These are phyloP conservation scores for Antennarius maculatus DNA, from an alignment of 2,797 vertebrate genomes.

Conservation along the genomic window DNA sequence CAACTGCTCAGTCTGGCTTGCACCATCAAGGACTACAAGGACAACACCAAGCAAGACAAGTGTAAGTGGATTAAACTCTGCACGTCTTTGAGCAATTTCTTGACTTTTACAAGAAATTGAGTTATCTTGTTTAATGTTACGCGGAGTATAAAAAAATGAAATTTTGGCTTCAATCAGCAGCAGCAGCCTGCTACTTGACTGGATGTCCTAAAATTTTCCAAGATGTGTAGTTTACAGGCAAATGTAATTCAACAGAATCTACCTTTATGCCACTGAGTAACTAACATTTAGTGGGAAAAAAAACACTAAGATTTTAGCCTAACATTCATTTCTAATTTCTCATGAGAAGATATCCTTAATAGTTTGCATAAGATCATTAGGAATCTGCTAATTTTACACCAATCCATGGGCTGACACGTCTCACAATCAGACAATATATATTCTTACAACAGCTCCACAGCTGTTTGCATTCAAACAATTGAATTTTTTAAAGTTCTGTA, in stretches of 20 bases:
- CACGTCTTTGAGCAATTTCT: background rate
- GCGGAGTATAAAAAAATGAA: background rate
- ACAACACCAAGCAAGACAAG: background rate
- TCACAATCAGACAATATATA: background rate
- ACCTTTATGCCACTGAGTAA: background rate
- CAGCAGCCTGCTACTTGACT: background rate
- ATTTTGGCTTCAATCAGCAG: background rate
- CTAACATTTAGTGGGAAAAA: background rate
- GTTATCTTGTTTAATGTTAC: background rate
- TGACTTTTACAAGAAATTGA: background rate
- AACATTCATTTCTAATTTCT: background rate
- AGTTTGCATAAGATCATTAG: background rate
- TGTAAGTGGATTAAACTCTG: conserved; percentile 76
- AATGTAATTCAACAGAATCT: background rate
- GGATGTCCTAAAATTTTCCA: background rate
- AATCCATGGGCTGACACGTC: background rate
- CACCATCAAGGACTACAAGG: conserved; percentile 92
- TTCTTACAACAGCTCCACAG: background rate
- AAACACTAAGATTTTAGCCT: background rate
- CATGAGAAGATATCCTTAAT: background rate
- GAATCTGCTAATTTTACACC: background rate
- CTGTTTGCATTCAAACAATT: background rate
- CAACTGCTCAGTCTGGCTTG: conserved; percentile 94
- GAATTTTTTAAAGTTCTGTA: too few relatives aligned
- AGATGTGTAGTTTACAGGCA: conserved; percentile 2